Base-by-base conservation (phyloP, 2,113 vertebrate genomes). In the Ctenodactylus gundi region DNA sequence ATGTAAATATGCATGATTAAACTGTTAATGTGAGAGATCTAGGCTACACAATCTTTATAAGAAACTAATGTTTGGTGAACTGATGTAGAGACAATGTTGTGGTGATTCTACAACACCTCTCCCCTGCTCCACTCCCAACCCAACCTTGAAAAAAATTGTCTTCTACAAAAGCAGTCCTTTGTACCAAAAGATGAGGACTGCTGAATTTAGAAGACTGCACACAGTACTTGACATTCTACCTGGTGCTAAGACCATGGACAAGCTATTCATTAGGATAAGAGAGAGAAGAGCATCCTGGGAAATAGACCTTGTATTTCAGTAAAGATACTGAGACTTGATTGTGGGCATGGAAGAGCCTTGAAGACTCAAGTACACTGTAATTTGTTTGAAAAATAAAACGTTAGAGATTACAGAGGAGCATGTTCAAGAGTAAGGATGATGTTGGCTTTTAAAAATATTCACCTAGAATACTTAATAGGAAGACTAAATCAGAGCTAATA, bases 271-370 rank as follows among this genome's bases (percentile, higher is more conserved):
- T 12, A 81, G n/a, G 10, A 77, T 27, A 62, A 46, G 25, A 65
- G 77, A 46, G 29, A 23, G 36, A 88, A 31, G 4, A 84, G 1
- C 20, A 62, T 34, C 21, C 9, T 55, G 25, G 46, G 55, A 68
- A 73, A 57, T 25, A 77, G 34, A 31, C 7, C 41, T 55, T 67
- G 29, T 46, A 67, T 67, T 93, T 95, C 39, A n/a, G 57, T 90
- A 55, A 46, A 85, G 36, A 64, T 80, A 93, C 60, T 93, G 86
- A 57, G 31, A 46, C 14, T 90, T 84, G 51, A 90, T 53, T 76
- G n/a, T 87, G 39, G 51, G 39, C 17, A 90, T 20, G 21, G 8
- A 85, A 8, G 51, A 57, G 9, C 2, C 60, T 13, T 39, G 36
- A 94, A 68, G 29, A 80, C 34, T 58, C 55, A 15, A 76, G 8